Base-by-base conservation (phyloP, 2,888 invertebrate species). In the Lepeophtheirus nordmannii region DNA sequence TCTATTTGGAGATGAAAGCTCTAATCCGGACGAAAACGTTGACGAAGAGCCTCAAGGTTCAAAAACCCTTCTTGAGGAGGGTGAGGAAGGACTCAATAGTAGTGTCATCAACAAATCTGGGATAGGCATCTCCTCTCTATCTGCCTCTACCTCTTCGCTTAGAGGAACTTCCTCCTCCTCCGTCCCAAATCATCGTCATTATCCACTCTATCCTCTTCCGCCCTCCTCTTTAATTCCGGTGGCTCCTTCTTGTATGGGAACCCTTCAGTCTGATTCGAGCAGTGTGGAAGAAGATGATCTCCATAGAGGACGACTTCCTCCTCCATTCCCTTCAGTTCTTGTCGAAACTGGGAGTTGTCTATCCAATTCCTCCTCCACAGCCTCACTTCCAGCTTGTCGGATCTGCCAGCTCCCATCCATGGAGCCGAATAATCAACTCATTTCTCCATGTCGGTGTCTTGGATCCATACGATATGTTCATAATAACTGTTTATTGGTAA, bases 381-480 rank as follows among this genome's bases (percentile, higher is more conserved):
- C 68, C 10, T 70, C 70, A 10, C 68, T 72, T 58, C 74, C 75
- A n/a, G 74, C 78, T 67, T 80, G 80, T 71, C 73, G 80, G 65
- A 80, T 80, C 67, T 80, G 80, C 70, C 80, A 80, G 69, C 71
- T 74, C 69, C 72, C 73, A 10, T 72, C 71, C 12, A 71, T 72
- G 67, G 71, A 67, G 71, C 69, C 68, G 10, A 56, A 67, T 10
- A 70, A 74, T 67, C 73, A 75, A 5, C 74, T 80, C 40, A 78
- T 80, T 67, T 75, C 78, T 8, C 80, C 80, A 0, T 80, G 80
- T 70, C 72, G 79, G 53, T 80, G 80, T 71, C 73, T 78, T 37
- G 80, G 80, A 22, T 76, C 79, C 14, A 74, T 80, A 71, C 74
- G 76, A 69, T 78, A 74, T 71, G 78, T 81, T 41, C 80, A 80